These are phyloP conservation scores for Pocillopora damicornis DNA, from an alignment of 64 coral and sea anemone species.

Conservation along the genomic window DNA sequence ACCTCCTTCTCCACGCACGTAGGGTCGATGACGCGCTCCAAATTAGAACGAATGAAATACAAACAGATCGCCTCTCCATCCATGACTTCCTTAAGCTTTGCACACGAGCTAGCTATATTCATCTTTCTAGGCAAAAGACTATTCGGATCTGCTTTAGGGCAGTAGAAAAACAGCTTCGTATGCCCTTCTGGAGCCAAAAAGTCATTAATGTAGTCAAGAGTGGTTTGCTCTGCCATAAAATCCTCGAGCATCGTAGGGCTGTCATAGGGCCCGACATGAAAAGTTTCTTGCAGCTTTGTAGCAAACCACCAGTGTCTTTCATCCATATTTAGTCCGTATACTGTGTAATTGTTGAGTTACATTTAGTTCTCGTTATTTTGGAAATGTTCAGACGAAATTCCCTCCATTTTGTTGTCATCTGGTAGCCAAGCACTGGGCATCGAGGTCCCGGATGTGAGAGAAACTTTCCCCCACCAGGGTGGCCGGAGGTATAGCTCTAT, in stretches of 20 bases:
- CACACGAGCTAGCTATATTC: constrained; percentile 83
- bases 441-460: constrained; percentile 65
- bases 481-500: neutral
- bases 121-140: constrained; percentile 84
- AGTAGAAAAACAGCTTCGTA: constrained; percentile 94
- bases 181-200: constrained; percentile 97
- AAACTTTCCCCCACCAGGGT: neutral
- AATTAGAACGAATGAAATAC: constrained; percentile 95
- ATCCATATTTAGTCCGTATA: constrained; percentile 69
- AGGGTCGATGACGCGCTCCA: constrained; percentile 95
- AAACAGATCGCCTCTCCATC: constrained; percentile 96
- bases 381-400: constrained; percentile 35
- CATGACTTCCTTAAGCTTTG: constrained; percentile 96
- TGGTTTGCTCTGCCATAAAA: constrained; percentile 96
- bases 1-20: constrained; percentile 97
- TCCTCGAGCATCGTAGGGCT: constrained; percentile 97
- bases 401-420: constrained; percentile 98
- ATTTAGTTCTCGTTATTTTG: neutral
- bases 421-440: constrained; percentile 82
- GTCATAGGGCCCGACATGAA: constrained; percentile 95
- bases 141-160: constrained; percentile 84
- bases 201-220: constrained; percentile 96
- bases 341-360: neutral
- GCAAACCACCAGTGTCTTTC: constrained; percentile 99
- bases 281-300: constrained; percentile 99